These are phyloP conservation scores for Ictalurus punctatus DNA, from an alignment of 2,113 vertebrate genomes.

Conservation along the genomic window DNA sequence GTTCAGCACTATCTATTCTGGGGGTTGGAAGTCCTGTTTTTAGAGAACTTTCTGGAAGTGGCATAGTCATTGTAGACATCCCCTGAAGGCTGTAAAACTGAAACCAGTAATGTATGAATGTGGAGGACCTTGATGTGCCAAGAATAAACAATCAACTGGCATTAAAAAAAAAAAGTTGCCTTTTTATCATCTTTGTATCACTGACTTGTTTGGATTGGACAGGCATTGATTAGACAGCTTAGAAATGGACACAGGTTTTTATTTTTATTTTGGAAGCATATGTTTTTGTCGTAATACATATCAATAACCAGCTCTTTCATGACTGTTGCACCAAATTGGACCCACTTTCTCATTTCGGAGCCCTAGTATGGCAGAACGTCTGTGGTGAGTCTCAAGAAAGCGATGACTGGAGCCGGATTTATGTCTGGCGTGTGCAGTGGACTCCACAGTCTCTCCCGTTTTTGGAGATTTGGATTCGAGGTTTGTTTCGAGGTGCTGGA, in stretches of 20 bases:
- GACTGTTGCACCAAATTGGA: not conserved
- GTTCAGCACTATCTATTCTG: not conserved
- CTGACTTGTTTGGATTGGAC: not conserved
- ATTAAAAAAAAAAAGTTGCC: not conserved
- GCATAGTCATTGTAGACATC: constrained; percentile 3
- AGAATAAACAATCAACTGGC: not conserved
- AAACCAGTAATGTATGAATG: not conserved
- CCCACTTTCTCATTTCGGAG: not conserved
- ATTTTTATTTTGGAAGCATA: not conserved
- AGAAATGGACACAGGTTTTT: not conserved
- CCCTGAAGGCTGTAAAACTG: constrained; percentile 13
- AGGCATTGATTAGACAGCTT: not conserved
- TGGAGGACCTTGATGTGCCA: not conserved
- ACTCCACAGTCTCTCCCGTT: constrained; percentile 62
- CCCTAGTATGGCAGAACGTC: constrained; percentile 6
- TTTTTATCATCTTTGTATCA: not conserved
- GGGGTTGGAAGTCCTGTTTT: not conserved
- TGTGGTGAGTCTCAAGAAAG: not conserved
- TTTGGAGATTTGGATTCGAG: constrained; percentile 65
- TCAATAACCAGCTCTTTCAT: not conserved
- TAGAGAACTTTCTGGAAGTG: not conserved
- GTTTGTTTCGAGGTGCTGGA: constrained; percentile 63
- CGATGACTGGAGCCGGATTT: constrained; percentile 31
- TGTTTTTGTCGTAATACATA: not conserved
- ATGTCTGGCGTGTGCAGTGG: constrained; percentile 42